Conservation (phyloP, 2,888 invertebrate species). For the Hydroisotoma schaefferi region DNA sequence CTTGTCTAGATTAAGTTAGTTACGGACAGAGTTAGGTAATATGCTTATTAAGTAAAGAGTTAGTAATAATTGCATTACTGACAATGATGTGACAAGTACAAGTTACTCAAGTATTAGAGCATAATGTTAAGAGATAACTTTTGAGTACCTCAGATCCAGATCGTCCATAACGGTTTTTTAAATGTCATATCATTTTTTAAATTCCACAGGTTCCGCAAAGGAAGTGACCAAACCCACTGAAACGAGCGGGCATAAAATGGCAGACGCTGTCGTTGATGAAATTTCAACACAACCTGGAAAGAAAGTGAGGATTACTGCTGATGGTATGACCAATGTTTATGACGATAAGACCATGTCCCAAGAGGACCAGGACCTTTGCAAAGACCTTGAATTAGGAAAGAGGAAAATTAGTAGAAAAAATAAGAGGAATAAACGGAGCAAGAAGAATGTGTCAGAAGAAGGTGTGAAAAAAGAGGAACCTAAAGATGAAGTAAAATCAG, state of each 20-base stretch:
- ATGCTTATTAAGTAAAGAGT: too few relatives aligned
- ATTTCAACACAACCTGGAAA: constrained; percentile 36
- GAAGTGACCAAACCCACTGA: constrained; percentile 21
- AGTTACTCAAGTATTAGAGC: too few relatives aligned
- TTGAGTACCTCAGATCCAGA: too few relatives aligned
- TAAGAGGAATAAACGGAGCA: neutral
- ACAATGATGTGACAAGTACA: too few relatives aligned
- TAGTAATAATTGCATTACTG: too few relatives aligned
- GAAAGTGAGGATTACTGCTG: constrained; percentile 29
- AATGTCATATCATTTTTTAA: too few relatives aligned
- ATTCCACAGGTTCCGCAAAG: constrained; percentile 35
- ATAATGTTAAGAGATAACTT: too few relatives aligned
- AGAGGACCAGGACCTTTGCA: constrained; percentile 10
- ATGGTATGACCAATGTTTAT: constrained; percentile 32
- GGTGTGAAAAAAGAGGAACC: constrained; percentile 10
- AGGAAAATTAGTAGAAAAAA: neutral
- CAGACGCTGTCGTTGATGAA: constrained; percentile 31
- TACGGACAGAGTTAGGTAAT: too few relatives aligned
- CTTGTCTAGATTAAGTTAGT: too few relatives aligned
- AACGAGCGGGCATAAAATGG: constrained; percentile 8
- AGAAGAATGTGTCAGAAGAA: neutral
- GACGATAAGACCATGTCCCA: constrained; percentile 19
- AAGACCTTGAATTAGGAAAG: neutral
- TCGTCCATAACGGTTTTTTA: too few relatives aligned
- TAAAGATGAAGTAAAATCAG: constrained; percentile 12